Conservation (phyloP, 2,113 vertebrate genomes). For the Phrynocephalus versicolor region DNA sequence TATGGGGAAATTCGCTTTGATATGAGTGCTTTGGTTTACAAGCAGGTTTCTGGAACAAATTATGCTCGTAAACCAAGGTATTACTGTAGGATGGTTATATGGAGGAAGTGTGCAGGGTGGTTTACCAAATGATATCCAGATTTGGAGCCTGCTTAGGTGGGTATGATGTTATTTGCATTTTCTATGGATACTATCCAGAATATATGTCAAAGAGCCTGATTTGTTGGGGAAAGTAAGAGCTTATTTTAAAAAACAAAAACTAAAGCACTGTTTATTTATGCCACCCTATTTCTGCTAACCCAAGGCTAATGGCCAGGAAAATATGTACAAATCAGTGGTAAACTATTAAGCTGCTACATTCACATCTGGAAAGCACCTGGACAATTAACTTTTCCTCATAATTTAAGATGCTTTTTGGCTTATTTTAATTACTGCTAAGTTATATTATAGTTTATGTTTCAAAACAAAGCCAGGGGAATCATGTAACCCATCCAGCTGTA, state of each 20-base stretch:
- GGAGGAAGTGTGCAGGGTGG: too few relatives aligned
- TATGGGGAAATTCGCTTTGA: too few relatives aligned
- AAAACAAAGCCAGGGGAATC: not conserved
- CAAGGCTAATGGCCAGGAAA: not conserved
- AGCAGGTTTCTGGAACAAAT: too few relatives aligned
- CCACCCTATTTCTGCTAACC: not conserved
- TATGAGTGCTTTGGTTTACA: too few relatives aligned
- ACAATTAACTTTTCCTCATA: constrained; percentile 13
- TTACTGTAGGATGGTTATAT: too few relatives aligned
- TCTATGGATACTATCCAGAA: not conserved
- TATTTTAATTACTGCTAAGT: constrained; percentile 16
- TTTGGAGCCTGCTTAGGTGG: not conserved
- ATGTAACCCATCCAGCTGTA: not conserved
- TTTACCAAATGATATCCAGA: not conserved
- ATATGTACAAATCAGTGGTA: not conserved
- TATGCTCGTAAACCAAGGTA: too few relatives aligned
- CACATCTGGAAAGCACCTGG: constrained; percentile 24
- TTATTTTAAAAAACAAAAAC: not conserved
- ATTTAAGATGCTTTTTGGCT: not conserved
- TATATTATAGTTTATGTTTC: not conserved
- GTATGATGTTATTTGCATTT: not conserved
- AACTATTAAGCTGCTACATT: not conserved
- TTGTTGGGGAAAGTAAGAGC: not conserved
- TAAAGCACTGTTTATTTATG: not conserved
- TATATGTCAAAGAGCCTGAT: not conserved